A percentile compares a stretch with the other conserved stretches of the same genome.
Evolutionary conservation across 2,113 vertebrate genomes (phyloP).

Genomic region (Ceyx melanurus): DNA sequence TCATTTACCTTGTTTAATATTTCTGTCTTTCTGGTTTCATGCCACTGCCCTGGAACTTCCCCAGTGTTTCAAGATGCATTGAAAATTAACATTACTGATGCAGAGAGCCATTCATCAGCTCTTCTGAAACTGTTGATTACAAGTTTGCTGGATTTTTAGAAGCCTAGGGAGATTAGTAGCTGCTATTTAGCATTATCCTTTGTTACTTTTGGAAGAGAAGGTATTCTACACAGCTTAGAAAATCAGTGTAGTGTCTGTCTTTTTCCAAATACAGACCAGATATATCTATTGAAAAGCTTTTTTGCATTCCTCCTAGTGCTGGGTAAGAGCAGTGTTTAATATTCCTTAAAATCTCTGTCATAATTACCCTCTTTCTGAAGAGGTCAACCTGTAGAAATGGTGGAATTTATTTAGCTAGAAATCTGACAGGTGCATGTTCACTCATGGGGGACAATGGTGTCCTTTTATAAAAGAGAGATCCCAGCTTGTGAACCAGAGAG

Average conservation of each 20-base stretch:
- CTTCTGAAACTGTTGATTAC: conserved; percentile 24
- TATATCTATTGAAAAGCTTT: not conserved
- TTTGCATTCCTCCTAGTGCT: not conserved
- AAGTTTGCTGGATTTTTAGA: not conserved
- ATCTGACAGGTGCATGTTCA: not conserved
- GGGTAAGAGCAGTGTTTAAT: not conserved
- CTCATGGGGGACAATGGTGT: not conserved
- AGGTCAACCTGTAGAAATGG: not conserved
- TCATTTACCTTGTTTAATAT: not conserved
- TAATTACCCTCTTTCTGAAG: not conserved
- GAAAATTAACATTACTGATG: conserved; percentile 14
- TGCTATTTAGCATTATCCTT: not conserved
- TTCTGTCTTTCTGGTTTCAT: not conserved
- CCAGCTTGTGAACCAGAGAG: too few species aligned
- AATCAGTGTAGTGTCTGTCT: not conserved
- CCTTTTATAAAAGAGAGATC: too few species aligned
- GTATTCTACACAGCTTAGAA: not conserved
- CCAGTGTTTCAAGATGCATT: not conserved
- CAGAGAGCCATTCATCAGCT: conserved; percentile 1
- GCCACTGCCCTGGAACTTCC: not conserved
- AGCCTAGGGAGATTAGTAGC: not conserved
- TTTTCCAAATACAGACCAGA: not conserved
- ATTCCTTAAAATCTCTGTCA: not conserved
- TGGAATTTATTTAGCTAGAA: not conserved
- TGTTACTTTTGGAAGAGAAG: not conserved